Evolutionary conservation across 2,113 vertebrate species (phyloP), one percentile per base, ranked within the genome.

Genomic region (Myotis lucifugus): DNA sequence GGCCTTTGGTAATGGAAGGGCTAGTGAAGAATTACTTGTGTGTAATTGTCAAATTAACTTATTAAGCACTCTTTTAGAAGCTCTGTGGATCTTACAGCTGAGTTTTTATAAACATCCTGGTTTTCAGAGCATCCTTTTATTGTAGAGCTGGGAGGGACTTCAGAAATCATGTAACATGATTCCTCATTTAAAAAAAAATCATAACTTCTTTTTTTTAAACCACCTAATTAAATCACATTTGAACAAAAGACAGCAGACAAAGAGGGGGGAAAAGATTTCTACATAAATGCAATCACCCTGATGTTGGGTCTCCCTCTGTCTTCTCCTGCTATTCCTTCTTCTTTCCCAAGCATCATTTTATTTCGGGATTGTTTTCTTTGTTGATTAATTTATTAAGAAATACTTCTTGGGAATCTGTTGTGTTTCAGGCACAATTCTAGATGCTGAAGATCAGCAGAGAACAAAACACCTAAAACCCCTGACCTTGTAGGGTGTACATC

Each of bases 11-110:
- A 84, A 50, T 46, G 11, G 40, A 90, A 94, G 15, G 14, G 8
- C 21, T 61, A 59, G 8, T 82, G 34, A 78, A 66, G 27, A 74
- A 67, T 93, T 70, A 59, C 7, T 54, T 92, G 34, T 54, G 19
- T 83, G 21, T 37, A 76, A 83, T 83, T 93, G 32, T 89, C 56
- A 92, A 85, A 34, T 92, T 54, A 89, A 89, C 32, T 64, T 73
- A 86, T 52, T 78, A 48, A 79, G 86, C 37, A 59, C 48, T 54
- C 64, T 19, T 88, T 95, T 81, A 86, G 88, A 85, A 94, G 54
- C 42, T 46, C 42, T 50, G 19, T 64, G 56, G 29, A 15, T 67
- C 42, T 54, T 52, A 70, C 1, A 79, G 21, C 46, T 29, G 12
- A 78, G 29, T 69, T 83, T 92, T 92, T 83, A 83, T 94, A 89